Evolutionary conservation across 2,797 vertebrate species (phyloP), one percentile per base, ranked within the genome.

Genomic region (Rousettus madagascariensis): DNA sequence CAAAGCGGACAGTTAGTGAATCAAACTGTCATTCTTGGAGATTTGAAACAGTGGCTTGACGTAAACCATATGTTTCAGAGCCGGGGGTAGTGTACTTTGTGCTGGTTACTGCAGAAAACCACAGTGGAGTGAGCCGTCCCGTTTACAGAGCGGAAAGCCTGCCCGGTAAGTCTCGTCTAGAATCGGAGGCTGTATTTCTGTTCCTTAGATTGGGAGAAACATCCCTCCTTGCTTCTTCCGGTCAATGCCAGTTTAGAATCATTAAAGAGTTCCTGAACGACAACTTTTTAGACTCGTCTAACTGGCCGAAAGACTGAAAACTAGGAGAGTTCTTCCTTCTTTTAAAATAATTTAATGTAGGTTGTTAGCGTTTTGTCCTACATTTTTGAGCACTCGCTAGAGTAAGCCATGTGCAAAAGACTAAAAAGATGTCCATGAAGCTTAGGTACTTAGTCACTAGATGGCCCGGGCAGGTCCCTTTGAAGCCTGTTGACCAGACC

Each of bases 41-140:
- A 92, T 82, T n/a, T 90, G 97, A 97, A 97, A 97, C 20, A 79
- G 97, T 97, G 96, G 97, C 94, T 94, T 98, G 95, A 98, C 97
- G 38, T 77, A 87, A 98, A 97, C 96, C 97, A 78, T 97, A 95
- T 99, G 97, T 98, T 98, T 98, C 97, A 98, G 98, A 99, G 97
- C 97, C 97, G 6, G 33, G 98, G 98, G 98, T 96, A 83, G 90
- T 98, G 95, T 91, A 97, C 96, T 98, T 99, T 98, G 97, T 98
- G 98, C 98, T 98, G 97, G 98, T 98, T 95, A 98, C 98, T 96
- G 98, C 98, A 98, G 98, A 98, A 97, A 99, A 98, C 83, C 93
- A 97, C 71, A 91, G 96, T 80, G 97, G 97, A 98, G 86, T 95
- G 97, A 99, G 98, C 97, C 95, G 96, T 97, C 97, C 97, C 63